These are phyloP conservation scores for Tetraneura akinire DNA, from an alignment of 1,140 invertebrate genomes.

Conservation along the genomic window DNA sequence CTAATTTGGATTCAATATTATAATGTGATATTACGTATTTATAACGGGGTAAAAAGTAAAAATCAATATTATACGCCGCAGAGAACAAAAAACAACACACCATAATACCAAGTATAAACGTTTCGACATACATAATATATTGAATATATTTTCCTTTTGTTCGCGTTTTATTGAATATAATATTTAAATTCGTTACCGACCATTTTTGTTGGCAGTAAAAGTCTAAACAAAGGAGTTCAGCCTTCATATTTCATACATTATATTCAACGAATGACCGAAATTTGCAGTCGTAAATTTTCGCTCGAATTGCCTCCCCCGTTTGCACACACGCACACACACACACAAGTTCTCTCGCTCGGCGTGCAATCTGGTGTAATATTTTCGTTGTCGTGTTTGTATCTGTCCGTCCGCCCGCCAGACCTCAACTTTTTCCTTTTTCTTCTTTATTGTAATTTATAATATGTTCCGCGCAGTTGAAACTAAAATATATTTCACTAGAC, in stretches of 20 bases:
- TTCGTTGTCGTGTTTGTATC: slow-evolving; percentile 26
- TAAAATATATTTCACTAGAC: slow-evolving; percentile 29
- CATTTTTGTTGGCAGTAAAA: background rate
- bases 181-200: slow-evolving; percentile 13
- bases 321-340: background rate
- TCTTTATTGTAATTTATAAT: slow-evolving; percentile 22
- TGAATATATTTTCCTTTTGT: slow-evolving; percentile 32
- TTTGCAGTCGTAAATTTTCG: slow-evolving; percentile 34
- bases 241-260: background rate
- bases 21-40: background rate
- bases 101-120: background rate
- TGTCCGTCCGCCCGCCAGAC: background rate
- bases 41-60: background rate
- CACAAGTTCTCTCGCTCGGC: background rate
- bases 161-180: background rate
- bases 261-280: slow-evolving; percentile 20
- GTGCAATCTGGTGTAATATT: slow-evolving; percentile 27
- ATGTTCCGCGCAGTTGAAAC: slow-evolving; percentile 14
- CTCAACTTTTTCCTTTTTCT: background rate
- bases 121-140: background rate
- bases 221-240: slow-evolving; percentile 2
- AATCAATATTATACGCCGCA: background rate
- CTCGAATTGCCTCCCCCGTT: slow-evolving; percentile 9
- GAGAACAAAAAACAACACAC: background rate
- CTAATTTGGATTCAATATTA: background rate